Base-by-base conservation (phyloP, 2,797 vertebrate species). In the Salarias fasciatus region DNA sequence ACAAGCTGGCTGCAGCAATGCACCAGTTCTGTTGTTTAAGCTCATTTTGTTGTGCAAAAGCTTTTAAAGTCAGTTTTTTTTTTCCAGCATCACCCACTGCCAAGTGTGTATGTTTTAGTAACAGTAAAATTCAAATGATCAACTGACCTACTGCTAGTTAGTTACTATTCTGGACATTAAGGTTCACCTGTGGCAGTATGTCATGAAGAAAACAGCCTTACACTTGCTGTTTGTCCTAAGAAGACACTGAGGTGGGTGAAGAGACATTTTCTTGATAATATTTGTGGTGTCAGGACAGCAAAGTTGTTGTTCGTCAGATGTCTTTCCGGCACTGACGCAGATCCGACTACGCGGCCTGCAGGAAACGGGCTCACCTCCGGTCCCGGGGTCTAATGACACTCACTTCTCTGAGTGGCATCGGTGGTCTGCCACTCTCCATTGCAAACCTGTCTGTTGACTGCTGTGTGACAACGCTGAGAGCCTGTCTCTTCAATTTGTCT, bases 351-450 rank as follows among this genome's bases (percentile, higher is more conserved):
- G 28, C 43, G 31, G 80, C 81, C 89, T 47, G 40, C 56, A 90
- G 89, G 74, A 88, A 84, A 84, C 69, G 42, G 75, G 55, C 78
- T 88, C 74, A 14, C 67, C 79, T 79, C 78, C 46, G 15, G 37
- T 49, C 33, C 28, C 8, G 4, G 56, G 49, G 56, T 24, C 56
- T 31, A 41, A 41, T 59, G 56, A 45, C 56, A 49, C 37, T 49
- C 46, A 31, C 45, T 49, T 49, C 29, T 42, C 44, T 24, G 64
- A 69, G 50, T 38, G 59, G 66, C 81, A 83, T 90, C 84, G 83
- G 77, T 89, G 83, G 85, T 79, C 84, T 88, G 87, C 83, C 89
- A 88, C 82, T 88, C 85, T 79, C 69, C 66, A 72, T 90, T 18
- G 71, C 76, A 41, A 67, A 58, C 60, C 54, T 29, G 45, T 42